Evolutionary conservation across 1,140 invertebrate genomes (phyloP), one percentile per base, ranked within the genome.

Genomic region (Conopomorpha cramerella): DNA sequence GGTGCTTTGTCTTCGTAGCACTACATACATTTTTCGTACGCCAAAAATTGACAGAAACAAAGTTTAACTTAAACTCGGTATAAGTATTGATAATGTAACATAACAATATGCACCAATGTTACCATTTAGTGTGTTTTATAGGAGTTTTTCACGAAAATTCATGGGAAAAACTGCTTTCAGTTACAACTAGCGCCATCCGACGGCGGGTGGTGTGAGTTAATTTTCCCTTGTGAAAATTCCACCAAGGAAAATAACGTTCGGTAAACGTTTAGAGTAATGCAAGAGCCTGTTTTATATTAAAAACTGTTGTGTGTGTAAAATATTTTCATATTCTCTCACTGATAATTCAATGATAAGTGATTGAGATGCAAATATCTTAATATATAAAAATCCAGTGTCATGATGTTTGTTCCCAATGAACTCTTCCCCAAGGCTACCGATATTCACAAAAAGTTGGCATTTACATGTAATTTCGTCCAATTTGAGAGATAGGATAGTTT

Each of bases 141-240:
- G 19, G 19, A 23, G 10, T 6, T 23, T 23, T 23, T 4, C 4
- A 23, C 4, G 53, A 62, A 66, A 71, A 53, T 35, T 34, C 12
- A n/a, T n/a, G 4, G 26, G 42, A 45, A 46, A 65, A 62, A 55
- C 36, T 25, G 15, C 36, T 50, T 49, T 61, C 60, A 62, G 34
- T 41, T 39, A 41, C 61, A 27, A 23, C 7, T 41, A 46, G 7
- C 52, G 68, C 61, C 68, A 67, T 73, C 68, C 70, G 45, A 50
- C 34, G 58, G 25, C 42, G 68, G 64, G 65, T 16, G 53, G 68
- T 41, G 11, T 16, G 32, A 11, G 34, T 40, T 46, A 36, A 2
- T 13, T n/a, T 26, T 28, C 13, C 7, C n/a, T n/a, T n/a, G n/a
- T n/a, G n/a, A n/a, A n/a, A n/a, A n/a, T n/a, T n/a, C n/a, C n/a